phyloP scores from a whole-genome alignment of 2,888 invertebrate genomes.

The Polylopha cassiicola region DNA sequence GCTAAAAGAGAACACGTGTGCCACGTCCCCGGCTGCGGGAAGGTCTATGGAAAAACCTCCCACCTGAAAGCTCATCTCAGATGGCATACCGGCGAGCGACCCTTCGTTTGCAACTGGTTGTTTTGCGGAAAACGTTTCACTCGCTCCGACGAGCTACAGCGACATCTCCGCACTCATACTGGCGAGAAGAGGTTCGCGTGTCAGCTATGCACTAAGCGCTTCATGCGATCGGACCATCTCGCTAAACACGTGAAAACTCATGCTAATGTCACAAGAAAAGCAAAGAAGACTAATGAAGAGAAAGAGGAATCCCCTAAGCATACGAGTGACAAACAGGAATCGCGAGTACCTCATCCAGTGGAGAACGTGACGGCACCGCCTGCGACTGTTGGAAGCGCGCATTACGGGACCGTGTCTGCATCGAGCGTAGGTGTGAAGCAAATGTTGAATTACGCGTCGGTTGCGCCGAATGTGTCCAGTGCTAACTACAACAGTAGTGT shows the following conservation, averaged over 20 bases:
- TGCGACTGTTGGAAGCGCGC: constrained; percentile 25
- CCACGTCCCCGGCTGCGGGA: constrained; percentile 90
- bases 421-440: constrained; percentile 20
- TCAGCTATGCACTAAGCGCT: constrained; percentile 90
- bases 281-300: constrained; percentile 57
- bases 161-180: constrained; percentile 92
- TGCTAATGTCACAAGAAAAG: constrained; percentile 78
- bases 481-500: constrained; percentile 44
- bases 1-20: constrained; percentile 91
- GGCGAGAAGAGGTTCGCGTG: constrained; percentile 94
- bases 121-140: constrained; percentile 95
- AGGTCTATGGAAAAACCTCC: constrained; percentile 95
- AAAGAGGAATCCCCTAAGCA: constrained; percentile 55
- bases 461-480: constrained; percentile 46
- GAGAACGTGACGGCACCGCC: constrained; percentile 14
- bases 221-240: constrained; percentile 96
- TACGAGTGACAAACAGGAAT: constrained; percentile 39
- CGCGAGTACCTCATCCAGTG: constrained; percentile 22
- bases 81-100: constrained; percentile 96
- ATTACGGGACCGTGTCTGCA: constrained; percentile 26
- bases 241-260: constrained; percentile 95
- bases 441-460: constrained; percentile 53
- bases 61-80: constrained; percentile 94
- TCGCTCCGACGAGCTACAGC: constrained; percentile 92
- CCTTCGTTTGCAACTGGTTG: constrained; percentile 92